Percentiles rank a stretch among this genome's conserved stretches.
These are phyloP conservation scores for Zaprionus inermis DNA, from an alignment of 1,140 invertebrate genomes.

Conservation along the genomic window DNA sequence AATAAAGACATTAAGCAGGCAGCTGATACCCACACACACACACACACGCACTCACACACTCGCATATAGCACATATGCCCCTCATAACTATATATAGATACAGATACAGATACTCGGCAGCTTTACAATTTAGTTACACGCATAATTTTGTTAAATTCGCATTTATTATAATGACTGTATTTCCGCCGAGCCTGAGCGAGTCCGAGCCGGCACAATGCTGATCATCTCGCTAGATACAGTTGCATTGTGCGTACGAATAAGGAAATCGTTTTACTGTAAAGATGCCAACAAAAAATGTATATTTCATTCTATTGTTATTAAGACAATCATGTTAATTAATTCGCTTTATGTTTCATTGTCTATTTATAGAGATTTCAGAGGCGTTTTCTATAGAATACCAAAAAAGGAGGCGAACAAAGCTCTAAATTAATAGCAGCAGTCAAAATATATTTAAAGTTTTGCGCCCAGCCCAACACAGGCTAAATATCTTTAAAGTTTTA, in stretches of 20 bases:
- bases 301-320: slow-evolving; percentile 6
- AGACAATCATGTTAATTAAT: slow-evolving; percentile 5
- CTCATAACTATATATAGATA: slow-evolving; percentile 25
- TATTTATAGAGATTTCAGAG: slow-evolving; percentile 13
- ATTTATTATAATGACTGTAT: slow-evolving; percentile 74
- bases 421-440: slow-evolving; percentile 25
- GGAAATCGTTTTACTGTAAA: background rate
- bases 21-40: slow-evolving; percentile 24
- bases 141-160: slow-evolving; percentile 78
- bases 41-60: background rate
- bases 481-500: slow-evolving; percentile 14
- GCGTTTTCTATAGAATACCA: slow-evolving; percentile 12
- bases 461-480: background rate
- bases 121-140: slow-evolving; percentile 68
- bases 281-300: slow-evolving; percentile 1
- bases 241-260: background rate
- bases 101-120: background rate
- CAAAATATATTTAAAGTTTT: slow-evolving; percentile 18
- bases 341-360: background rate
- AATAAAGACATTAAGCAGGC: slow-evolving; percentile 70
- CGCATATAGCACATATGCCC: background rate
- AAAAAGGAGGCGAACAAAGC: slow-evolving; percentile 8
- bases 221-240: slow-evolving; percentile 41
- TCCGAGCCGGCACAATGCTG: slow-evolving; percentile 43
- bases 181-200: slow-evolving; percentile 38